phyloP scores from a whole-genome alignment of 1,140 invertebrate genomes.

The Nasonia giraulti region DNA sequence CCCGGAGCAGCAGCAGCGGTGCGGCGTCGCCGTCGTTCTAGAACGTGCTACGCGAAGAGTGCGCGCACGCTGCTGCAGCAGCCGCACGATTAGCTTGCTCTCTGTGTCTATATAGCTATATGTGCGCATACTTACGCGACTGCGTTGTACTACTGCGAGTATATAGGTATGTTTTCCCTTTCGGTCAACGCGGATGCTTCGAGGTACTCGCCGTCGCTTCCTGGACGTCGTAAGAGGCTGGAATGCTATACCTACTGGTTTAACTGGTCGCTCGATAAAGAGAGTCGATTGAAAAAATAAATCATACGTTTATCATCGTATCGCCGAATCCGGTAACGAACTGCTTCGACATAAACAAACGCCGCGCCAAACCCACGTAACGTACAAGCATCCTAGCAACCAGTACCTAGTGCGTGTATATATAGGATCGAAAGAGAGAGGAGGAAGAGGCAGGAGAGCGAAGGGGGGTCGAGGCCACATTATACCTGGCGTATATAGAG shows the following conservation, averaged over 20 bases:
- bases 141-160: not conserved
- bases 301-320: too few relatives aligned
- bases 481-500: not conserved
- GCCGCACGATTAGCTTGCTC: not conserved
- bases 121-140: too few relatives aligned
- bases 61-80: not conserved
- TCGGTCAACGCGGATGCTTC: not conserved
- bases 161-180: not conserved
- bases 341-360: too few relatives aligned
- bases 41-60: slow-evolving; percentile 2
- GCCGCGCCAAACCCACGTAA: too few relatives aligned
- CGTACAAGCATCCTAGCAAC: too few relatives aligned
- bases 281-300: too few relatives aligned
- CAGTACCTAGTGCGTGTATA: too few relatives aligned
- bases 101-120: slow-evolving; percentile 11
- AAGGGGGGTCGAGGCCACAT: not conserved
- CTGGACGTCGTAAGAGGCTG: not conserved
- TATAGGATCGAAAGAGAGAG: too few relatives aligned
- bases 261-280: not conserved
- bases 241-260: not conserved
- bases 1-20: not conserved
- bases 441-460: too few relatives aligned
- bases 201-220: not conserved
- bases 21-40: not conserved
- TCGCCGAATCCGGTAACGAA: too few relatives aligned